These are phyloP conservation scores for Phalloptychus januarius DNA, from an alignment of 2,797 vertebrate genomes.

Conservation along the genomic window DNA sequence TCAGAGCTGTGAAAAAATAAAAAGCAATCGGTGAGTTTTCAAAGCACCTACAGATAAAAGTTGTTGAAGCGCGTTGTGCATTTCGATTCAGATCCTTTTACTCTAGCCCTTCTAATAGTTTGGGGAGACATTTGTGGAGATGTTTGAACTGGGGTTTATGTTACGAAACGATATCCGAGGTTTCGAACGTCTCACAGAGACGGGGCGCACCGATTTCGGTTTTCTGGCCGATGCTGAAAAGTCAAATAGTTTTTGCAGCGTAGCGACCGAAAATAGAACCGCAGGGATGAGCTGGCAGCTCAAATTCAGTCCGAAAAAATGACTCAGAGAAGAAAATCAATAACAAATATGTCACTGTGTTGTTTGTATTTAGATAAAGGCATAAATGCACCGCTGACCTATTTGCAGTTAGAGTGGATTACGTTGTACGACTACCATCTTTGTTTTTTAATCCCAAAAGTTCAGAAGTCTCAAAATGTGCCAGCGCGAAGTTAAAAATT, in stretches of 20 bases:
- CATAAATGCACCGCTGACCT: background rate
- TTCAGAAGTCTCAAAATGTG: background rate
- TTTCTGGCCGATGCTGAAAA: background rate
- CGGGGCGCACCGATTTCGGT: no score
- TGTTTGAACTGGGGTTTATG: background rate
- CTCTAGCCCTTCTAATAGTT: background rate
- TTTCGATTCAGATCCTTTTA: background rate
- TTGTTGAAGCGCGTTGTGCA: background rate
- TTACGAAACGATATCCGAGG: background rate
- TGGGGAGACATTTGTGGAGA: background rate
- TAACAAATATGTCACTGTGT: background rate
- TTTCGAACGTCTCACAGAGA: background rate
- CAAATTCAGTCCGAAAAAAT: background rate
- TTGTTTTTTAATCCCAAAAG: background rate
- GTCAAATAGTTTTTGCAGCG: background rate
- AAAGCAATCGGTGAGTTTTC: background rate
- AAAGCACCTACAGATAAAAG: background rate
- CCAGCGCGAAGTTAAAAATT: background rate
- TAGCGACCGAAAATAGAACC: background rate
- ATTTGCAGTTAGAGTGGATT: background rate
- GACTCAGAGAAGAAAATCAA: slow-evolving; percentile 2
- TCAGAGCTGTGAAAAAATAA: no score
- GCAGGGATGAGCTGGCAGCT: background rate
- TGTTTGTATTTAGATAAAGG: slow-evolving; percentile 9
- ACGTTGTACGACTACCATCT: background rate